Base-by-base conservation (phyloP, 1,140 invertebrate genomes). In the Drosophila yakuba region DNA sequence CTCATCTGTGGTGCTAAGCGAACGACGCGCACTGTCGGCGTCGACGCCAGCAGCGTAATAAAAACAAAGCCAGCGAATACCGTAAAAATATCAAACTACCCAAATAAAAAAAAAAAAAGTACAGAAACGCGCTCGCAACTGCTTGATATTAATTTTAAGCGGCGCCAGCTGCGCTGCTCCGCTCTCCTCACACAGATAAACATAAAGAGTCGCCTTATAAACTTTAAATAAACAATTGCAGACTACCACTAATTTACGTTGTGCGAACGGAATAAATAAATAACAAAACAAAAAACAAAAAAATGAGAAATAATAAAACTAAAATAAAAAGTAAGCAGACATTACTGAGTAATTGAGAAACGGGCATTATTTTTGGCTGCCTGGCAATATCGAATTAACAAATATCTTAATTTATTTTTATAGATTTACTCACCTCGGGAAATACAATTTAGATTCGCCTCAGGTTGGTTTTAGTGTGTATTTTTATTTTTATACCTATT, bases 381-480 rank as follows among this genome's bases (percentile, higher is more conserved):
- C 12, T 45, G 50, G 14, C 73, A 77, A 41, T 60, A 32, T n/a
- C 35, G 52, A 76, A 54, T 73, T 73, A 73, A 73, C 73, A 74
- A 61, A 51, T 35, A 52, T 73, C 36, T 66, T 67, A 76, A 76
- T 76, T 76, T 76, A 56, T 74, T 74, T 75, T 67, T 57, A 75
- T 75, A 75, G 72, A 67, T 76, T 76, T 59, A 50, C 73, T 66
- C 73, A 67, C 69, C 68, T 72, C 68, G 67, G 7, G 7, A 71
- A 71, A 71, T 45, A 60, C 32, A 32, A 32, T 62, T 62, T 57
- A 59, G 60, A 62, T 23, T 63, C 58, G 44, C 63, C 58, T 66
- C 59, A 50, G 48, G 48, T 35, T 23, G 15, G 52, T 23, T 60
- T 69, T 69, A 54, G 56, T 61, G 38, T 73, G 48, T 73, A 73